Percentiles rank a stretch among this genome's conserved stretches.
These are phyloP conservation scores for Brienomyrus brachyistius DNA, from an alignment of 2,113 vertebrate genomes.

Conservation along the genomic window DNA sequence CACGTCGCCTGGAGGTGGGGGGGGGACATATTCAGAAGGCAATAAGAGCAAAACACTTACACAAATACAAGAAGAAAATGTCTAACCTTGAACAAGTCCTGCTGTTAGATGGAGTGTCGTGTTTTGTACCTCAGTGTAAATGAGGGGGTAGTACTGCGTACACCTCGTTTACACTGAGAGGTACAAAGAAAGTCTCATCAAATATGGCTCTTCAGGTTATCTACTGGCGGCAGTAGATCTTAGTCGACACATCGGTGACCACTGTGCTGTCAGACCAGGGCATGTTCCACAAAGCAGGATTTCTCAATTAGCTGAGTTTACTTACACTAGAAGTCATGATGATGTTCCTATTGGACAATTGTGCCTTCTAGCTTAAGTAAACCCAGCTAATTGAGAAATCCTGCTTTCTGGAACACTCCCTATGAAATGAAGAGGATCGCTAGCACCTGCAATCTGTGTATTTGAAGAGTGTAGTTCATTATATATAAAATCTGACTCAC, in stretches of 20 bases:
- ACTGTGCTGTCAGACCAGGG: not conserved
- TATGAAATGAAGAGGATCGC: not conserved
- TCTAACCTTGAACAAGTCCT: not conserved
- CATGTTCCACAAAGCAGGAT: not conserved
- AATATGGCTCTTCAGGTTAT: no score
- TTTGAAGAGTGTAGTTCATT: not conserved
- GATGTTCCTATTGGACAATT: not conserved
- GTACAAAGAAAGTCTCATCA: not conserved
- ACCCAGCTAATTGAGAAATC: not conserved
- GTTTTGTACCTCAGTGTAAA: no score
- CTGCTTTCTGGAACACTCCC: not conserved
- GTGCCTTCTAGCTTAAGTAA: not conserved
- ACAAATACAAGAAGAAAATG: not conserved
- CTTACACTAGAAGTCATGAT: no score
- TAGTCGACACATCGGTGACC: not conserved
- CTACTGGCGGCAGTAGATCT: not conserved
- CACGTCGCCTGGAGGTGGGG: constrained; percentile 65
- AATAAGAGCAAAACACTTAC: not conserved
- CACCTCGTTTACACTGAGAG: not conserved
- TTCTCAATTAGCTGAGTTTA: not conserved
- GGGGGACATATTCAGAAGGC: not conserved
- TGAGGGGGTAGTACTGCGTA: not conserved
- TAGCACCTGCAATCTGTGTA: not conserved
- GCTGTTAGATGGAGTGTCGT: not conserved
- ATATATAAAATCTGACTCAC: not conserved